Conservation (phyloP, 1,140 invertebrate genomes). For the Ostrea edulis region DNA sequence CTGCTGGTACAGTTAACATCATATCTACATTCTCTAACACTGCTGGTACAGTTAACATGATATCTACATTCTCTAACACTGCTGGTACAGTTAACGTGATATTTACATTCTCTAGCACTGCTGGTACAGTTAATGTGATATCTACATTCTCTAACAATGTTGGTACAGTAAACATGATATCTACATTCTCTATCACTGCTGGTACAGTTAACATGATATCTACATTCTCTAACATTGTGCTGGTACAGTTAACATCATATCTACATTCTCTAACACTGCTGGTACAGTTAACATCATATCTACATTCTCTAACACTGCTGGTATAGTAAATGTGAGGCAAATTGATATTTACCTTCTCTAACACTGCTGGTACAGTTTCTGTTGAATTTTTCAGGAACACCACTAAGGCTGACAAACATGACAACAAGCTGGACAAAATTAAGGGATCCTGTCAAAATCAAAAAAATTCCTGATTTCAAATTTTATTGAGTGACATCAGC, state of each 20-base stretch:
- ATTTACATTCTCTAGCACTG: too few relatives aligned
- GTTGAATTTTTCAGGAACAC: constrained; percentile 92
- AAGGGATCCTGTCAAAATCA: constrained; percentile 79
- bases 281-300: constrained; percentile 82
- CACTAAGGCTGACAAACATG: constrained; percentile 93
- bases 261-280: constrained; percentile 88
- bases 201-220: constrained; percentile 82
- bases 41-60: constrained; percentile 83
- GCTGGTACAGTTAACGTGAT: too few relatives aligned
- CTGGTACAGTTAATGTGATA: too few relatives aligned
- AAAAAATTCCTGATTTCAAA: not conserved
- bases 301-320: too few relatives aligned
- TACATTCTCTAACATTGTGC: too few relatives aligned
- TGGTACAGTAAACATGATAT: not conserved
- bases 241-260: not conserved
- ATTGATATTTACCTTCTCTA: constrained; percentile 84
- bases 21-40: constrained; percentile 88
- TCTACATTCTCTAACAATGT: too few relatives aligned
- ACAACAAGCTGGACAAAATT: constrained; percentile 89
- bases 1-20: too few relatives aligned
- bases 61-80: too few relatives aligned
- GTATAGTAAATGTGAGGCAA: too few relatives aligned
- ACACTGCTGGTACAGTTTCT: constrained; percentile 87
- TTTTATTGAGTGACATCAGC: too few relatives aligned
- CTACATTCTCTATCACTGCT: constrained; percentile 88